Evolutionary conservation across 64 coral and sea anemone genomes (phyloP).

Genomic region (Anthopleura sola): DNA sequence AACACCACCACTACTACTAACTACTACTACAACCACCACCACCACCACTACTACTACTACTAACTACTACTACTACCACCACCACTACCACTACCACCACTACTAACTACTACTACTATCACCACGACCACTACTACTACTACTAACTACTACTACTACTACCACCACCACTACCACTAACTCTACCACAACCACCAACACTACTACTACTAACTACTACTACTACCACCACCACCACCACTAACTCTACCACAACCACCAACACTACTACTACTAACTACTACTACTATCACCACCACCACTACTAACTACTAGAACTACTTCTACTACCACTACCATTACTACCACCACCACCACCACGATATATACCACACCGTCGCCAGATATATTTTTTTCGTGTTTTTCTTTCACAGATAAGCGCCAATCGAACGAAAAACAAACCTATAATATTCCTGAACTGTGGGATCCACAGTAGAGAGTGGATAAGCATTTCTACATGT

Average conservation of each 20-base stretch:
- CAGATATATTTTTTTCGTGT: neutral
- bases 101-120: neutral
- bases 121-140: neutral
- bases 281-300: too few species aligned
- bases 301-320: too few species aligned
- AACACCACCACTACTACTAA: neutral
- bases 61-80: neutral
- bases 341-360: too few species aligned
- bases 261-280: too few species aligned
- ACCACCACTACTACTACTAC: neutral
- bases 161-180: too few species aligned
- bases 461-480: constrained; percentile 67
- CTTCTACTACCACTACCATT: too few species aligned
- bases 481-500: constrained; percentile 69
- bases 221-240: too few species aligned
- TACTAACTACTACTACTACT: neutral
- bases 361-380: neutral
- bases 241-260: too few species aligned
- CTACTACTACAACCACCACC: neutral
- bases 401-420: constrained; percentile 21
- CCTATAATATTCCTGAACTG: constrained; percentile 85
- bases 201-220: too few species aligned
- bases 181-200: too few species aligned
- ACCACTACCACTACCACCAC: neutral
- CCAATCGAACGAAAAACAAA: constrained; percentile 38